Evolutionary conservation across 2,797 vertebrate species (phyloP), one percentile per base, ranked within the genome.

Genomic region (Yasuhikotakia modesta): DNA sequence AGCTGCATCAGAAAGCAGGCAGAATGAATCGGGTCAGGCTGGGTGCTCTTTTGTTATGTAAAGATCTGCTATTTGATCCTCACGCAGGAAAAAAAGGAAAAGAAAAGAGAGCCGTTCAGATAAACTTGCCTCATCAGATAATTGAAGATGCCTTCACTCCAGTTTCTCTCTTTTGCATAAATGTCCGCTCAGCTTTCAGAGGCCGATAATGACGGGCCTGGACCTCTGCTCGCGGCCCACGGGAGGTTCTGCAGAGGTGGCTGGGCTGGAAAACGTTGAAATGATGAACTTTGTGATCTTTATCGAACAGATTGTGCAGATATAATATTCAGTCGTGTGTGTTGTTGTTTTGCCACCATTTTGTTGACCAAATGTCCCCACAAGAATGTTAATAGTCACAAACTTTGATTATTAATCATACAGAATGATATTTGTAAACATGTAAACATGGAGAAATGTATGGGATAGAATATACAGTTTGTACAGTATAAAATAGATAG

Each of bases 1-100:
- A 83, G 71, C 61, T 74, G 66, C 78, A 84, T 85, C 84, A 83
- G 82, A 79, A 79, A 45, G 80, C 79, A 82, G 87, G 85, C 86
- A 87, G 83, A 81, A 82, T 84, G 85, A 87, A 88, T 85, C 77
- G 19, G 79, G 82, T 81, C 73, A 65, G 88, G 80, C 88, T 83
- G 88, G 88, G 87, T 85, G 88, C 89, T 91, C 94, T 93, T 94
- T 94, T 93, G 85, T 93, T 91, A 93, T 92, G 91, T 93, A 93
- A 93, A 94, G 89, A 87, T 81, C 69, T 80, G 92, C 88, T 88
- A 94, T 92, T 87, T 90, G 91, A 90, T 91, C 88, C 86, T 70
- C 71, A 27, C 43, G 55, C 76, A 88, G 87, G 60, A 65, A 93
- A 92, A 91, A 91, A 87, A 90, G 80, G 90, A 94, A 91, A 93